Evolutionary conservation across 2,888 invertebrate genomes (phyloP).

Genomic region (Chrysodeixis includens): DNA sequence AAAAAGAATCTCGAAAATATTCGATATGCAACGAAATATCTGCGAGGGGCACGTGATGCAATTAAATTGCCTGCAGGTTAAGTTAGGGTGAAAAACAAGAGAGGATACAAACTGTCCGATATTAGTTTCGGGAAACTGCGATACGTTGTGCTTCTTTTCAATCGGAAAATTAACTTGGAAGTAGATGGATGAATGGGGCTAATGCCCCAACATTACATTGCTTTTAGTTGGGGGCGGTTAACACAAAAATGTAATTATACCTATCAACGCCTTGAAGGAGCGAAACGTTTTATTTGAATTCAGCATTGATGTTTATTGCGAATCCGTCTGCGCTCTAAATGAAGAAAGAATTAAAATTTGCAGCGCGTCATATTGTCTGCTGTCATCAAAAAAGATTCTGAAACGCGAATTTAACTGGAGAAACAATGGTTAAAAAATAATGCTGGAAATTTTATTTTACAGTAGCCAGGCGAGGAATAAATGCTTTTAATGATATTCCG

Average conservation of each 20-base stretch:
- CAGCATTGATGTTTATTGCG: background rate
- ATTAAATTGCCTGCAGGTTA: background rate
- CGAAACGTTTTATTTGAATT: constrained; percentile 5
- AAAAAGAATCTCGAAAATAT: background rate
- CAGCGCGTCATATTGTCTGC: background rate
- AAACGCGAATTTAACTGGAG: background rate
- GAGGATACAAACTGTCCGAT: background rate
- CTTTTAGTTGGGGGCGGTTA: background rate
- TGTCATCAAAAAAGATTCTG: background rate
- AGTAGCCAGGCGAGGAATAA: background rate
- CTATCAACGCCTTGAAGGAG: constrained; percentile 2
- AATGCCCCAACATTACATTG: background rate
- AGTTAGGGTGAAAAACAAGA: background rate
- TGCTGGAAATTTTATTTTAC: background rate
- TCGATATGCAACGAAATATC: background rate
- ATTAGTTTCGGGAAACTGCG: background rate
- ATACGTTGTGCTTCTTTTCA: background rate
- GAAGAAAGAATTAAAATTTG: background rate
- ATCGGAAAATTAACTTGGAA: constrained; percentile 3
- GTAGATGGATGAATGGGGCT: background rate
- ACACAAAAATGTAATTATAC: background rate
- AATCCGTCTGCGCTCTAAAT: background rate
- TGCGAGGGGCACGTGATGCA: constrained; percentile 4
- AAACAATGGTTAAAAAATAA: background rate
- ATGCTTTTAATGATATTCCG: background rate